Conservation (phyloP, 2,797 vertebrate genomes). For the Thamnophis elegans region DNA sequence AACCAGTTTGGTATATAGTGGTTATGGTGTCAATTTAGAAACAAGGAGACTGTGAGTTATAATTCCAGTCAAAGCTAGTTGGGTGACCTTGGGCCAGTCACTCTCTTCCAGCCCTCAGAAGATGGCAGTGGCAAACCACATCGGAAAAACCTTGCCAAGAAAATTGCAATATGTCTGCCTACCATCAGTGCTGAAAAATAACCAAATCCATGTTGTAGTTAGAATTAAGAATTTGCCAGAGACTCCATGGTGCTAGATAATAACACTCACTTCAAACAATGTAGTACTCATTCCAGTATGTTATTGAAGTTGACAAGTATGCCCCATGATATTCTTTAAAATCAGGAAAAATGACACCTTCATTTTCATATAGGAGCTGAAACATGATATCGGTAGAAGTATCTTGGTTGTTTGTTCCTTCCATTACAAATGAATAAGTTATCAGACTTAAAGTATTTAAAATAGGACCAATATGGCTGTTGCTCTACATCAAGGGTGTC, state of each 20-base stretch:
- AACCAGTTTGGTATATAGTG: background rate
- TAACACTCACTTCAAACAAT: background rate
- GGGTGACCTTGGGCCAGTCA: too few species aligned
- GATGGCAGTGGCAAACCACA: background rate
- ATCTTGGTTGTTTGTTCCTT: background rate
- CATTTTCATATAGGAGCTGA: background rate
- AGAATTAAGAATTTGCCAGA: background rate
- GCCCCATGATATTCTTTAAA: background rate
- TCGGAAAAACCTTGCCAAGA: background rate
- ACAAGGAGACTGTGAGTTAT: background rate
- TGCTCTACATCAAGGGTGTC: background rate
- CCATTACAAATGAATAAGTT: background rate
- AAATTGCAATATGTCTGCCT: background rate
- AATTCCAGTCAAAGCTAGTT: background rate
- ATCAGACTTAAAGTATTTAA: background rate
- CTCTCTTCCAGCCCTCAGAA: background rate
- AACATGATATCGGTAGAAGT: background rate
- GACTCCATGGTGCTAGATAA: background rate
- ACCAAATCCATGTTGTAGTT: background rate
- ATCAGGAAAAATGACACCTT: background rate
- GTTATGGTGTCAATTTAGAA: background rate
- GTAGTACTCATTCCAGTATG: background rate
- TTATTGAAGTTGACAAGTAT: background rate
- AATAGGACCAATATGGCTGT: background rate
- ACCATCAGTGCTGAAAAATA: background rate